Base-by-base conservation (phyloP, 2,797 vertebrate genomes). In the Coendou prehensilis region DNA sequence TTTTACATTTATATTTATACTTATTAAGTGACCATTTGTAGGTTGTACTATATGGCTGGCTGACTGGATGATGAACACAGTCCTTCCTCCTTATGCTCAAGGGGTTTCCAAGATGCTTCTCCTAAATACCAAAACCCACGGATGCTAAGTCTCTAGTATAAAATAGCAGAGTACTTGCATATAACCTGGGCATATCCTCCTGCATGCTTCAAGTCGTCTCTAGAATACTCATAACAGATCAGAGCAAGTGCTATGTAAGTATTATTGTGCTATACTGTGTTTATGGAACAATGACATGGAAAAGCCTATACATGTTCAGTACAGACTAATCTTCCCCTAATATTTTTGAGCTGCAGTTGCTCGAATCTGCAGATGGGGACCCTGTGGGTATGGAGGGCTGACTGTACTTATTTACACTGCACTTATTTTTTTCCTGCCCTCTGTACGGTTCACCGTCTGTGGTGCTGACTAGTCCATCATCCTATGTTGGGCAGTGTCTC, bases 391-490 rank as follows among this genome's bases (percentile, higher is more conserved):
- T 2, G 17, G 28, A 83, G 28, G 47, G 7, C 9, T 6, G 14
- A 1, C 64, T 45, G 33, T 22, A 45, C 18, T 14, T 20, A 33
- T 13, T 41, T 71, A 3, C 7, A 30, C 18, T 0, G 1, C 45
- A 47, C 15, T 79, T 33, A 47, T 6, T 54, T 1, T n/a, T 26
- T n/a, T 71, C 63, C 41, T 30, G 22, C 2, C 13, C 14, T 0
- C 18, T 5, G 0, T 15, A 1, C 6, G 8, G 2, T 67, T 50
- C 37, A 30, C 17, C 23, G 3, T 28, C n/a, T 15, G 9, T 14
- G 45, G 76, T 1, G 0, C 11, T 33, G 54, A 4, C 78, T n/a
- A 22, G 41, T 64, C 56, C 17, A 1, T 17, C 64, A 15, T 6
- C 30, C 50, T 71, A 0, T 71, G 2, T 30, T n/a, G 11, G 50